Base-by-base conservation (phyloP, 2,888 invertebrate genomes). In the Abrostola triplasia region DNA sequence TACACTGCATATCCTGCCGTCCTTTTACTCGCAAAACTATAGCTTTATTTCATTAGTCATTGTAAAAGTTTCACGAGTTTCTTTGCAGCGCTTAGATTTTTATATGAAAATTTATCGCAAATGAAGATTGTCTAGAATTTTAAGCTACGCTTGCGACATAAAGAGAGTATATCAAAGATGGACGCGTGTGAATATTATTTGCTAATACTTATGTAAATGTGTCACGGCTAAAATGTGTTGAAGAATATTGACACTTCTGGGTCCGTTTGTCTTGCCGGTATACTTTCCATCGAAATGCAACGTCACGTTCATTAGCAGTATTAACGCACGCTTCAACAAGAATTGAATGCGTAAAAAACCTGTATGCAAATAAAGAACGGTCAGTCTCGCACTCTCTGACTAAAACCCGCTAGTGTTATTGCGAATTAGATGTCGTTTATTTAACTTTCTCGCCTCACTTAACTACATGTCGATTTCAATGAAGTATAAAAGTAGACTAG, bases 381-480 rank as follows among this genome's bases (percentile, higher is more conserved):
- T 68, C 57, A 71, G 72, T 71, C 75, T 73, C 68, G 60, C 64
- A 59, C 60, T 44, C n/a, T n/a, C n/a, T 1, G 24, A 62, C 48
- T 57, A 57, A 65, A 64, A 59, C 73, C 67, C 61, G 68, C 73
- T n/a, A n/a, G 61, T 67, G 73, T 73, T 73, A 79, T 80, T 77
- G 78, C 77, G 67, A 78, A 81, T 67, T 73, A 73, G 63, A 55
- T 73, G 68, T 75, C 69, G 55, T 64, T 67, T 77, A 71, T 78
- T 79, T 80, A 77, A 83, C 85, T 88, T 86, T 87, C 87, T 81
- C 82, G 73, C 60, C 59, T 77, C 61, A 59, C 60, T 64, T 62
- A 54, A 63, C 73, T 73, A 67, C 62, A 67, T 61, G 72, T 77
- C 73, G 64, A 63, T 79, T 76, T 80, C 71, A 80, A 72, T 84